phyloP scores from a whole-genome alignment of 2,113 vertebrate genomes.

The Corythoichthys haematopterus region DNA sequence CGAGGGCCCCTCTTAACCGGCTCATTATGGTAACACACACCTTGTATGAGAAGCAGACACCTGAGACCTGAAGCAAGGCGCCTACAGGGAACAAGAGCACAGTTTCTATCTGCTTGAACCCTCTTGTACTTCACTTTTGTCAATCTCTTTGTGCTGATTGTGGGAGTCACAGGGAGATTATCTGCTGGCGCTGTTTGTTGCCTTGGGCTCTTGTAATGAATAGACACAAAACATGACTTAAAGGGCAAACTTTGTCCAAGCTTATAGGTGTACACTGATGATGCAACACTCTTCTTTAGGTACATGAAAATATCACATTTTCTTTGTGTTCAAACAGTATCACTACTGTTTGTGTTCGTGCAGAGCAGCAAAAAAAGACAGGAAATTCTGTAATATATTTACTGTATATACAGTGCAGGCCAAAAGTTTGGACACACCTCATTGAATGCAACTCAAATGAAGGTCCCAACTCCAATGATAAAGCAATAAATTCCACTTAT shows the following conservation, averaged over 20 bases:
- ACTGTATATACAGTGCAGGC: too few relatives aligned
- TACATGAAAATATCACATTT: neutral
- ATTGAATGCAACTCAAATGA: too few relatives aligned
- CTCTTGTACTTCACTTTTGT: constrained; percentile 65
- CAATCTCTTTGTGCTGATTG: constrained; percentile 70
- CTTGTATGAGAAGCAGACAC: constrained; percentile 64
- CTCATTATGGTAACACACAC: constrained; percentile 71
- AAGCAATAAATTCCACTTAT: too few relatives aligned
- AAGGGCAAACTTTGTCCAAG: constrained; percentile 14
- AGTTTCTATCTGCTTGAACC: constrained; percentile 39
- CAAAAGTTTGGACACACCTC: too few relatives aligned
- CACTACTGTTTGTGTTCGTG: neutral
- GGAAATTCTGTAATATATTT: too few relatives aligned
- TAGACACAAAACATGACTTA: constrained; percentile 33
- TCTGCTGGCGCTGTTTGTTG: constrained; percentile 47
- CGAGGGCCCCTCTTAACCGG: constrained; percentile 73
- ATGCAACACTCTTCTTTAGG: constrained; percentile 39
- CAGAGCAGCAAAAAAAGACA: neutral
- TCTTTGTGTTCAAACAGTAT: neutral
- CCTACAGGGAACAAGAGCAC: constrained; percentile 49
- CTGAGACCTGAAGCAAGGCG: constrained; percentile 58
- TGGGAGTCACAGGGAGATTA: constrained; percentile 65
- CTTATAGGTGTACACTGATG: constrained; percentile 12
- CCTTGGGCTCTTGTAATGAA: constrained; percentile 63
- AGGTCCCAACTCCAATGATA: too few relatives aligned